A percentile compares a stretch with the other conserved stretches of the same genome.
These are phyloP conservation scores for Pangasius sanitwongsei DNA, from an alignment of 2,797 vertebrate species.

Conservation along the genomic window DNA sequence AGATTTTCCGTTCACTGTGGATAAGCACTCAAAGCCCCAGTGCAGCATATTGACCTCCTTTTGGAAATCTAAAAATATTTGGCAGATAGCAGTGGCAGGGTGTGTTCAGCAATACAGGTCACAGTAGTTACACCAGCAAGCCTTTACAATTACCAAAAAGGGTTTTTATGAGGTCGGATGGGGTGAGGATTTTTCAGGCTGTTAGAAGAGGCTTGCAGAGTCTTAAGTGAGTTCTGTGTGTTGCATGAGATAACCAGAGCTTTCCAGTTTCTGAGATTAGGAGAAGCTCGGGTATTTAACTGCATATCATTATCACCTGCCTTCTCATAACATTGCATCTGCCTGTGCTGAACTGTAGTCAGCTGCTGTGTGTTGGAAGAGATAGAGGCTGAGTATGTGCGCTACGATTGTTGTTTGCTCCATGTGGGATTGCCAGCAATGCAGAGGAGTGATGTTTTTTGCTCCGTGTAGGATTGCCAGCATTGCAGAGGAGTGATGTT, in stretches of 20 bases:
- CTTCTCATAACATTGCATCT: neutral
- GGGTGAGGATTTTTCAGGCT: neutral
- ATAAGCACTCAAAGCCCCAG: neutral
- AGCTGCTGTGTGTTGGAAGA: neutral
- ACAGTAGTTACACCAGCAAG: neutral
- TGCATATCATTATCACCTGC: neutral
- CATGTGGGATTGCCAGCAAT: neutral
- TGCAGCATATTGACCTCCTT: constrained; percentile 8
- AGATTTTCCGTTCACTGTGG: neutral
- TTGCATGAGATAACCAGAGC: constrained; percentile 23
- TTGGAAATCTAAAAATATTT: constrained; percentile 10
- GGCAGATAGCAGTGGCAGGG: neutral
- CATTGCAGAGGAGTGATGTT: neutral
- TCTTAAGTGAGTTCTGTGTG: neutral
- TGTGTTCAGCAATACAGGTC: neutral
- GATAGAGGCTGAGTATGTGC: neutral
- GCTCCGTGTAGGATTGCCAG: no score
- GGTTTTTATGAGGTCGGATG: neutral
- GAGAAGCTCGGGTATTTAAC: neutral
- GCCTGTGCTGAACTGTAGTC: neutral
- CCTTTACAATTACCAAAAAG: neutral
- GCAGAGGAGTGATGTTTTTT: constrained; percentile 11
- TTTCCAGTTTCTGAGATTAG: constrained; percentile 10
- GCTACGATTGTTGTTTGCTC: neutral
- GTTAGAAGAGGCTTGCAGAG: neutral